Conservation (phyloP, 2,797 vertebrate genomes). For the Acanthurus leucopareius region DNA sequence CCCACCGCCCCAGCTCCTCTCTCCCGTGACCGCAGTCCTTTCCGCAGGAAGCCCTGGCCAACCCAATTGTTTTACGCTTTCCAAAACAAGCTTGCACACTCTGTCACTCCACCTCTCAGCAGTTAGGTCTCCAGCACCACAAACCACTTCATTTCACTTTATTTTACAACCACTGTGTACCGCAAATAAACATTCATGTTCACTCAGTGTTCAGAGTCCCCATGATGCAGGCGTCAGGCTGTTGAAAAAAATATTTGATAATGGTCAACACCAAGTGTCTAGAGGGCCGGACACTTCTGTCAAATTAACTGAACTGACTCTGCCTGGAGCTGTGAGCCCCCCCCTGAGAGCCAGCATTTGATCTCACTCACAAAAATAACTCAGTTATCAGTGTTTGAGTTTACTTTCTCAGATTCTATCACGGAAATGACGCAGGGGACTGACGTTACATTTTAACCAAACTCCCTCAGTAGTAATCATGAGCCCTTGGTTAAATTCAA, state of each 20-base stretch:
- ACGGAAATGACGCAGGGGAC: background rate
- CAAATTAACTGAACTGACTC: background rate
- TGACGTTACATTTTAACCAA: background rate
- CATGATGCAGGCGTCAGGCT: background rate
- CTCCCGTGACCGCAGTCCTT: slow-evolving; percentile 70
- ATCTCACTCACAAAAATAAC: slow-evolving; percentile 23
- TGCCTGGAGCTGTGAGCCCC: background rate
- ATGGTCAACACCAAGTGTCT: background rate
- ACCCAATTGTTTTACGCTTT: slow-evolving; percentile 70
- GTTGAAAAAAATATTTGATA: background rate
- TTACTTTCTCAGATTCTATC: background rate
- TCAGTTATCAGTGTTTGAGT: background rate
- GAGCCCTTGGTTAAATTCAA: background rate
- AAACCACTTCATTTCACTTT: background rate
- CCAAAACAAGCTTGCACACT: slow-evolving; percentile 67
- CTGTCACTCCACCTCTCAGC: slow-evolving; percentile 31
- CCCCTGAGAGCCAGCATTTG: background rate
- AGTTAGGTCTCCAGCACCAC: background rate
- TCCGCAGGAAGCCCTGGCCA: slow-evolving; percentile 76
- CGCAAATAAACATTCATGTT: background rate
- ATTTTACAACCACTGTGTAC: slow-evolving; percentile 20
- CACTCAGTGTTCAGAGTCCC: background rate
- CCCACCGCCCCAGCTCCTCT: slow-evolving; percentile 35
- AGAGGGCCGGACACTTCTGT: background rate
- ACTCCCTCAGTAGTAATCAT: background rate